A percentile compares a stretch with the other conserved stretches of the same genome.
These are phyloP conservation scores for Megalonaias nervosa DNA, from an alignment of 1,140 invertebrate genomes.

Conservation along the genomic window DNA sequence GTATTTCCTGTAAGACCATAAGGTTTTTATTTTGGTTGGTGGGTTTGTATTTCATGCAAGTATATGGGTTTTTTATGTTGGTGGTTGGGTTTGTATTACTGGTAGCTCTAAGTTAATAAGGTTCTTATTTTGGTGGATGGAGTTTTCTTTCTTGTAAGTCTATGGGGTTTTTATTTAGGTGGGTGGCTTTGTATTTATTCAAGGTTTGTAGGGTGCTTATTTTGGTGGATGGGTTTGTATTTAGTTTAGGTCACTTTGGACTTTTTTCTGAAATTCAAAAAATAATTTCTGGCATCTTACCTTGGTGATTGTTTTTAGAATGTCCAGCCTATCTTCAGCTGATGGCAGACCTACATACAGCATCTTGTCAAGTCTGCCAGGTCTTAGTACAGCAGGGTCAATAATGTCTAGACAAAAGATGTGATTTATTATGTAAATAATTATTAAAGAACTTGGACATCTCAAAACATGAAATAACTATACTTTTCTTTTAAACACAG, in stretches of 20 bases:
- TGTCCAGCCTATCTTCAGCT: slow-evolving; percentile 86
- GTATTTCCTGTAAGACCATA: too few relatives aligned
- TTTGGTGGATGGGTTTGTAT: not conserved
- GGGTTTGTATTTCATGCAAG: too few relatives aligned
- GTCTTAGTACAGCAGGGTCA: slow-evolving; percentile 95
- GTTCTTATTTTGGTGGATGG: too few relatives aligned
- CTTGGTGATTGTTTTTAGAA: slow-evolving; percentile 93
- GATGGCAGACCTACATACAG: slow-evolving; percentile 94
- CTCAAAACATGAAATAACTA: not conserved
- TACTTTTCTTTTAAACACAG: not conserved
- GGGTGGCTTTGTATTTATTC: not conserved
- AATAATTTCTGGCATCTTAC: slow-evolving; percentile 69
- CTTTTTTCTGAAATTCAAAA: not conserved
- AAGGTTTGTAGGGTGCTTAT: not conserved
- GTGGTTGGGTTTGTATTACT: too few relatives aligned
- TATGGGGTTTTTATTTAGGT: not conserved
- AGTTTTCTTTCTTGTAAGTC: not conserved
- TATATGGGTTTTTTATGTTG: too few relatives aligned
- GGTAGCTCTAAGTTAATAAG: too few relatives aligned
- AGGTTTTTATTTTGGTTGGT: too few relatives aligned
- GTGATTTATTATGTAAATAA: not conserved
- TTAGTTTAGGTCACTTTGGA: not conserved
- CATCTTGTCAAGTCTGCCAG: slow-evolving; percentile 94
- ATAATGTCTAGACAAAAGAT: slow-evolving; percentile 83
- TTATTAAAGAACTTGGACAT: not conserved